Percentiles rank a stretch among this genome's conserved stretches.
Evolutionary conservation across 2,113 vertebrate genomes (phyloP).

Genomic region (Mixornis gularis): DNA sequence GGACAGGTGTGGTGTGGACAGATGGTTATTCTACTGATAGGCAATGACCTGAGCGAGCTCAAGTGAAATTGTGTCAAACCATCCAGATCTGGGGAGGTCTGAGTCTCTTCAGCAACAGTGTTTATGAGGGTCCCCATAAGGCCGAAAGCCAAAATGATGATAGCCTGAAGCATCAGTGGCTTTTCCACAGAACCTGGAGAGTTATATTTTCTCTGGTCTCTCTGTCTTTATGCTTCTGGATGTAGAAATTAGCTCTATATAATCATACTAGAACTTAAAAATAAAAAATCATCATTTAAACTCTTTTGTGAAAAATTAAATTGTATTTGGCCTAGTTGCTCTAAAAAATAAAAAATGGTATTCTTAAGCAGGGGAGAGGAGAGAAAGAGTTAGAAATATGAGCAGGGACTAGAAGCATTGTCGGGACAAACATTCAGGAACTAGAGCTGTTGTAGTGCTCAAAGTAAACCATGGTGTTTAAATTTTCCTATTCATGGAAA

Average conservation of each 20-base stretch:
- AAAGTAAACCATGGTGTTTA: not conserved
- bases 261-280: not conserved
- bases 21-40: not conserved
- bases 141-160: not conserved
- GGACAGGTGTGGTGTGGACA: not conserved
- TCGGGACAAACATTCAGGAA: not conserved
- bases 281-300: not conserved
- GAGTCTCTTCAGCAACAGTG: not conserved
- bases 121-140: not conserved
- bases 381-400: not conserved
- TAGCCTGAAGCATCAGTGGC: not conserved
- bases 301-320: not conserved
- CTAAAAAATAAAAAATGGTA: not conserved
- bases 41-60: not conserved
- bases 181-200: not conserved
- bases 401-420: not conserved
- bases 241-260: not conserved
- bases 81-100: not conserved
- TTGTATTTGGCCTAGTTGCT: not conserved
- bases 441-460: not conserved
- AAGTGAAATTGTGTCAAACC: not conserved
- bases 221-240: not conserved
- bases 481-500: not conserved
- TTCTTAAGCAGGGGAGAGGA: not conserved
- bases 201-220: not conserved